Conservation (phyloP, 2,888 invertebrate species). For the Geotrupes spiniger region DNA sequence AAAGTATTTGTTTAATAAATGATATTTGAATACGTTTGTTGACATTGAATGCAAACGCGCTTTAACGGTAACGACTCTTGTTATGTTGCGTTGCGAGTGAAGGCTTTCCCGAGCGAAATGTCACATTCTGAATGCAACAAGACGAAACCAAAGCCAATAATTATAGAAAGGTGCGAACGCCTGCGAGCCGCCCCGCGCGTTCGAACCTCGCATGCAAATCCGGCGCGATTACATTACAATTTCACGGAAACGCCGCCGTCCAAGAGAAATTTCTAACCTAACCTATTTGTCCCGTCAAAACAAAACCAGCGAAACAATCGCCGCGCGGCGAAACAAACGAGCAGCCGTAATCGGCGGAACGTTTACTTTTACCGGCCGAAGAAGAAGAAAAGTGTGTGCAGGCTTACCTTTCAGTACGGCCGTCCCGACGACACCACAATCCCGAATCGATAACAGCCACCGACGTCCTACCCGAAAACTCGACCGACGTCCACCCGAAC, state of each 20-base stretch:
- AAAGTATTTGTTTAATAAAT: no score
- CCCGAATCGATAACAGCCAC: background rate
- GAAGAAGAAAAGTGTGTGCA: background rate
- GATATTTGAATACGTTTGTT: no score
- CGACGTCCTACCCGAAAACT: background rate
- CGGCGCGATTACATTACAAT: background rate
- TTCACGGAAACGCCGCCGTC: conserved; percentile 1
- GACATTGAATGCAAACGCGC: no score
- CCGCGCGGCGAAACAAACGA: background rate
- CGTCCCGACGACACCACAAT: background rate
- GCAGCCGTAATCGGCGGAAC: background rate
- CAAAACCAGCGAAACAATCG: conserved; percentile 4
- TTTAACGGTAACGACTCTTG: no score
- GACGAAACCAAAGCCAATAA: no score
- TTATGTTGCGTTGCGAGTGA: no score
- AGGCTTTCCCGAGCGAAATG: no score
- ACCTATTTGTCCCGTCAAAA: conserved; percentile 1
- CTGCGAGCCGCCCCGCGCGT: no score
- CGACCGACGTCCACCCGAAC: background rate
- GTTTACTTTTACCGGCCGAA: conserved; percentile 1
- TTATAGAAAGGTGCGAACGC: no score
- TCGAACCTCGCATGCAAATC: no score
- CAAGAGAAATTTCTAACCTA: conserved; percentile 5
- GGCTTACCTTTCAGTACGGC: background rate
- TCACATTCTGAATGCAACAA: no score